Conservation (phyloP, 2,888 invertebrate genomes). For the Ptilodon capucinus region DNA sequence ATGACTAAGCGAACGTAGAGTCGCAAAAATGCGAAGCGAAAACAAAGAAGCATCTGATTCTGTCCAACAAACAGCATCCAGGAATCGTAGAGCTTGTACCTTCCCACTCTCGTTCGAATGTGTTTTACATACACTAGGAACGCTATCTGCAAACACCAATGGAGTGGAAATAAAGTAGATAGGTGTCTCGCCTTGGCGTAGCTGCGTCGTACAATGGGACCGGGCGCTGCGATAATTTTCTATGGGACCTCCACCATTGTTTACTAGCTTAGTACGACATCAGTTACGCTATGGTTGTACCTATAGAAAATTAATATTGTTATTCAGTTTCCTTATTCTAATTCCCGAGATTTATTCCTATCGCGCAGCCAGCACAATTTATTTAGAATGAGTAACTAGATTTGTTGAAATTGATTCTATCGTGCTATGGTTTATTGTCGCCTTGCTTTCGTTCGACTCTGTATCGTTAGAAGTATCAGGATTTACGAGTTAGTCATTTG, state of each 20-base stretch:
- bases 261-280: conserved; percentile 51
- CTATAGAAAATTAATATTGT: conserved; percentile 59
- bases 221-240: conserved; percentile 51
- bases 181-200: conserved; percentile 35
- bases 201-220: conserved; percentile 44
- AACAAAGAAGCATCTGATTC: conserved; percentile 10
- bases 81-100: conserved; percentile 23
- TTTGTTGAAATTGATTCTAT: conserved; percentile 32
- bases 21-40: not conserved
- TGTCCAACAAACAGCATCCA: conserved; percentile 12
- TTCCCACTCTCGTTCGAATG: conserved; percentile 59
- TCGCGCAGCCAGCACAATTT: conserved; percentile 31
- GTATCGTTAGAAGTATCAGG: conserved; percentile 24
- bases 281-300: conserved; percentile 44
- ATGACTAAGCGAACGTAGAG: not conserved
- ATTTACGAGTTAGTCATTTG: conserved; percentile 18
- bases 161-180: conserved; percentile 59
- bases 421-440: conserved; percentile 21
- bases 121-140: conserved; percentile 63
- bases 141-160: conserved; percentile 47
- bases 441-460: conserved; percentile 19
- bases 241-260: conserved; percentile 55
- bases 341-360: conserved; percentile 45
- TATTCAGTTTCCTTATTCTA: conserved; percentile 52
- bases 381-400: conserved; percentile 30